These are phyloP conservation scores for Coenobita brevimanus DNA, from an alignment of 1,140 invertebrate genomes.

Conservation along the genomic window DNA sequence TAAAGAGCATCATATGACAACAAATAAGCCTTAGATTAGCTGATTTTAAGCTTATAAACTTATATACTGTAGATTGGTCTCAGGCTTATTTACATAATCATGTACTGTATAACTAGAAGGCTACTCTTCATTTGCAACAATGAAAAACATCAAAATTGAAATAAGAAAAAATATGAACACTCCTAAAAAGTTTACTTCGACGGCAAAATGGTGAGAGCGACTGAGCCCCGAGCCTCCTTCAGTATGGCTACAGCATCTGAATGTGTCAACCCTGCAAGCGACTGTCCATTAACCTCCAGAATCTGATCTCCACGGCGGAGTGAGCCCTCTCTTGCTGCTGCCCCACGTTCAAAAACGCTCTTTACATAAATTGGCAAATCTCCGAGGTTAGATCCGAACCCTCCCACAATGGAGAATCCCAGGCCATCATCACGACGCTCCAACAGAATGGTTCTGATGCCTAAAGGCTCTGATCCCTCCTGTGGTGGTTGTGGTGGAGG, in stretches of 20 bases:
- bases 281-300: slow-evolving; percentile 76
- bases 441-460: slow-evolving; percentile 77
- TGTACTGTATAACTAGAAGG: slow-evolving; percentile 2
- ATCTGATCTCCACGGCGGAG: slow-evolving; percentile 80
- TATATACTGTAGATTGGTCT: no score
- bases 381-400: slow-evolving; percentile 83
- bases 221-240: slow-evolving; percentile 77
- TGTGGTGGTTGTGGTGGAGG: slow-evolving; percentile 66
- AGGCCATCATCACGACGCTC: slow-evolving; percentile 83
- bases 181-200: slow-evolving; percentile 62
- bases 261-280: slow-evolving; percentile 78
- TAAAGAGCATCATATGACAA: slow-evolving; percentile 1
- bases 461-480: slow-evolving; percentile 48
- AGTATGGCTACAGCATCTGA: slow-evolving; percentile 79
- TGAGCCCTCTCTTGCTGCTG: slow-evolving; percentile 81
- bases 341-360: slow-evolving; percentile 85
- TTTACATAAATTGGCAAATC: slow-evolving; percentile 88
- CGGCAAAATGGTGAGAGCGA: slow-evolving; percentile 76
- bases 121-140: slow-evolving; percentile 43
- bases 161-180: slow-evolving; percentile 35
- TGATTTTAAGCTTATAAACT: neutral
- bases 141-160: slow-evolving; percentile 53
- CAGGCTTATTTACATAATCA: no score
- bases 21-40: slow-evolving; percentile 20
- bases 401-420: slow-evolving; percentile 88